phyloP scores from a whole-genome alignment of 2,797 vertebrate genomes.

The Pseudochirops corinnae region DNA sequence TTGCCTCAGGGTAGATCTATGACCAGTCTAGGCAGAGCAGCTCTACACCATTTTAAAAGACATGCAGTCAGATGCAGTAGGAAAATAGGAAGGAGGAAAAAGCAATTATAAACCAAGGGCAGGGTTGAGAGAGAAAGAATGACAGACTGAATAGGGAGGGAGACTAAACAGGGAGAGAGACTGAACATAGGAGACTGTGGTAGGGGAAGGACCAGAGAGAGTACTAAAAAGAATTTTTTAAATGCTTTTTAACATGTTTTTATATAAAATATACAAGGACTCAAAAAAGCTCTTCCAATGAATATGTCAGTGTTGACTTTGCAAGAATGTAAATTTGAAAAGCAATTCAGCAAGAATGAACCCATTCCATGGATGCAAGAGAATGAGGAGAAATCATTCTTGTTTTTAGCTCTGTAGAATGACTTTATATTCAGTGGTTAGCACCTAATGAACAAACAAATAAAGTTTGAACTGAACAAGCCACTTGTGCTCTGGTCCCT shows the following conservation, averaged over 20 bases:
- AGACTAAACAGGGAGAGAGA: constrained; percentile 61
- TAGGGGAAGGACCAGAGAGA: neutral
- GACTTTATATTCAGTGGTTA: constrained; percentile 95
- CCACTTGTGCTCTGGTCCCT: constrained; percentile 95
- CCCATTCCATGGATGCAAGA: constrained; percentile 97
- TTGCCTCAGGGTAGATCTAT: neutral
- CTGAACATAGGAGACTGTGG: constrained; percentile 4
- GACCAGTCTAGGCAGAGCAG: neutral
- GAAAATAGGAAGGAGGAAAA: constrained; percentile 84
- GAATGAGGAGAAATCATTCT: constrained; percentile 90
- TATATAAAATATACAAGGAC: constrained; percentile 44
- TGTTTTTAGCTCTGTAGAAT: constrained; percentile 93
- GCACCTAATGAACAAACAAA: constrained; percentile 95
- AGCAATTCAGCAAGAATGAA: constrained; percentile 95
- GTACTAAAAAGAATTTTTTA: neutral
- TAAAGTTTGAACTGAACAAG: constrained; percentile 96
- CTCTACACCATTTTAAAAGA: neutral
- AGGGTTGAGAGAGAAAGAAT: constrained; percentile 79
- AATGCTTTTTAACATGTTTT: neutral
- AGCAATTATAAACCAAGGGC: constrained; percentile 87
- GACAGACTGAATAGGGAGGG: constrained; percentile 58
- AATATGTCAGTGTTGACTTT: constrained; percentile 95
- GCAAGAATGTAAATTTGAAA: constrained; percentile 96
- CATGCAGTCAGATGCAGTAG: constrained; percentile 79
- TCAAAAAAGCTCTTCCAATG: constrained; percentile 73